Base-by-base conservation (phyloP, 2,888 invertebrate species). In the Apodemia hepburni region DNA sequence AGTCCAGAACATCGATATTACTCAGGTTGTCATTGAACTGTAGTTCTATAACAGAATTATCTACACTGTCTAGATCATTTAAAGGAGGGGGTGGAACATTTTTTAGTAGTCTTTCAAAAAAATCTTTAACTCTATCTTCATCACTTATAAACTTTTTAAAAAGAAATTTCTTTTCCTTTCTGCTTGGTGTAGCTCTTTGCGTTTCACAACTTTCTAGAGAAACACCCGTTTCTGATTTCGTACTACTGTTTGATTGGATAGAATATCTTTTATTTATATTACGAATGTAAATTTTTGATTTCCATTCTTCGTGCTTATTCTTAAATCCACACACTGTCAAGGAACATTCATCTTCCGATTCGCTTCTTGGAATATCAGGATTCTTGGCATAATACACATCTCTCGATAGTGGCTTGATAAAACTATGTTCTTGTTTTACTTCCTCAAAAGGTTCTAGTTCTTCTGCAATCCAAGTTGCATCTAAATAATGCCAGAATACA, bases 371-470 rank as follows among this genome's bases (percentile, higher is more conserved):
- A 77, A 91, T 87, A 58, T 90, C 89, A 1, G 89, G 89, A 67
- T 78, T 79, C 67, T 81, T 87, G 0, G 85, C 75, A 65, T 91
- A 89, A 65, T 90, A 91, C 22, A 80, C 71, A 65, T 90, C 91
- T 73, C 83, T 83, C 17, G 89, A 77, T 0, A 89, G 69, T 0
- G 91, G 90, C 69, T 87, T 90, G 1, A 69, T 64, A 70, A 79
- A 90, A 42, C 76, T 64, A 64, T 87, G 78, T 69, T 89, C 87
- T 0, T 79, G 78, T 69, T 80, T 81, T 3, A 89, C 77, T 66
- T 89, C 89, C 67, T 89, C 88, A 67, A 90, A 90, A 0, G 90
- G 88, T 71, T 90, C 90, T 75, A 91, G 64, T 60, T 91, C 91
- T 68, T 85, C 82, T 3, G 84, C 81, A 49, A 80, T 72, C 92